Percentiles rank a stretch among this genome's conserved stretches.
These are phyloP conservation scores for Rhincodon typus DNA, from an alignment of 2,797 vertebrate genomes.

Conservation along the genomic window DNA sequence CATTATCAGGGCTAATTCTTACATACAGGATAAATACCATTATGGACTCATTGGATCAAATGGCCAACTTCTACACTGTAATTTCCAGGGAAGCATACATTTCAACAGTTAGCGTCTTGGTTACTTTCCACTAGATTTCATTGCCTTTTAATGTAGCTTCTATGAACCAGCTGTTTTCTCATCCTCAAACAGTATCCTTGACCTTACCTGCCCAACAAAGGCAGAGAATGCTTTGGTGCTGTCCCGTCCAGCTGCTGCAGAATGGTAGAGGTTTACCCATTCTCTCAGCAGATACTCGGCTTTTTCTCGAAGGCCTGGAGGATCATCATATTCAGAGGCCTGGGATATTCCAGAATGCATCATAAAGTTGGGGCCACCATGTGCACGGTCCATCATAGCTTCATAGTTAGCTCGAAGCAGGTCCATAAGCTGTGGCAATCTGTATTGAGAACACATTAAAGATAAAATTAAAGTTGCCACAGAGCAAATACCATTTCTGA, in stretches of 20 bases:
- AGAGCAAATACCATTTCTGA: neutral
- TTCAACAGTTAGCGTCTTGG: neutral
- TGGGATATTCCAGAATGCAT: constrained; percentile 99
- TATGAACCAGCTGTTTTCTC: neutral
- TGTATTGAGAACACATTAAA: constrained; percentile 45
- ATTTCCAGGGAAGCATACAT: neutral
- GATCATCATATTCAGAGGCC: constrained; percentile 96
- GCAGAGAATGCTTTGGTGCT: constrained; percentile 99
- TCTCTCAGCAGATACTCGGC: constrained; percentile 95
- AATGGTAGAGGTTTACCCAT: constrained; percentile 98
- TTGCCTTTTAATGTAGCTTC: neutral
- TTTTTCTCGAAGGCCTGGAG: constrained; percentile 93
- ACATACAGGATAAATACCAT: neutral
- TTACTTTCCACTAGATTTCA: neutral
- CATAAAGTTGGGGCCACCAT: constrained; percentile 98
- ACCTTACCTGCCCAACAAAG: constrained; percentile 92
- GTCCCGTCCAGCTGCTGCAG: constrained; percentile 91
- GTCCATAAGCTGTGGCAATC: constrained; percentile 96
- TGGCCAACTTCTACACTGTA: neutral
- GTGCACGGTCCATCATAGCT: constrained; percentile 97
- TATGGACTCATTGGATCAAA: neutral
- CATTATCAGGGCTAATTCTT: neutral
- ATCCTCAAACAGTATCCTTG: neutral
- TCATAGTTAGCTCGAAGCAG: constrained; percentile 97
- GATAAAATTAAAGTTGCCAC: neutral